Conservation (phyloP, 2,888 invertebrate species). For the Clanis bilineata region DNA sequence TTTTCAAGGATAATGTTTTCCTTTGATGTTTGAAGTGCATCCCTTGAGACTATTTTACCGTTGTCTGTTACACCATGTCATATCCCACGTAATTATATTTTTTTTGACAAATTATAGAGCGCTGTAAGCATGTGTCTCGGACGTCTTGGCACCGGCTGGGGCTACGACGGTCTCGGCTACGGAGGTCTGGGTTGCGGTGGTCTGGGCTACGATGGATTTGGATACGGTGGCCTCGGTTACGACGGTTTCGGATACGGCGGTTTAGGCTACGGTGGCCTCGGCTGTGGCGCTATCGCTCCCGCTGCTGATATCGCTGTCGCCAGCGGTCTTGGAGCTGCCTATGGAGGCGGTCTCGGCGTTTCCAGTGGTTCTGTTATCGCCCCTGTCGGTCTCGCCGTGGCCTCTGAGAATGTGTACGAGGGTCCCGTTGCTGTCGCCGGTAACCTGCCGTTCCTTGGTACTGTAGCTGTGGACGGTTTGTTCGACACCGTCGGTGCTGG, state of each 20-base stretch:
- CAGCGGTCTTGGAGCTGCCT: constrained; percentile 27
- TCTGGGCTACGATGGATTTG: not conserved
- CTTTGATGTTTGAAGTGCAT: too few species aligned
- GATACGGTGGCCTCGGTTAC: constrained; percentile 22
- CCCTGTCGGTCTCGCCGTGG: constrained; percentile 44
- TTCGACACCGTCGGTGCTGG: constrained; percentile 38
- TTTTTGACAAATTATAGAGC: not conserved
- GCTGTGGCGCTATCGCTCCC: constrained; percentile 13
- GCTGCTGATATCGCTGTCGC: too few species aligned
- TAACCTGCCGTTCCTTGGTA: not conserved
- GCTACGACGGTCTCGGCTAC: not conserved
- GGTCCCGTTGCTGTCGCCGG: too few species aligned
- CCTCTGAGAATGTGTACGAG: constrained; percentile 35
- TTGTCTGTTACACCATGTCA: too few species aligned
- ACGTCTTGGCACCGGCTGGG: not conserved
- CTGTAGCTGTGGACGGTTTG: constrained; percentile 34
- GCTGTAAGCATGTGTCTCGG: not conserved
- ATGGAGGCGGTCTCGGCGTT: constrained; percentile 34
- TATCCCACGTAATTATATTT: too few species aligned
- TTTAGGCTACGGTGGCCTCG: constrained; percentile 18
- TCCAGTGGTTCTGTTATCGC: constrained; percentile 37
- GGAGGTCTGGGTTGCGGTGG: not conserved
- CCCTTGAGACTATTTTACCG: too few species aligned
- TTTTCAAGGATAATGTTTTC: too few species aligned
- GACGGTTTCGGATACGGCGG: not conserved